Evolutionary conservation across 1,140 invertebrate species (phyloP).

Genomic region (Leptinotarsa texana): DNA sequence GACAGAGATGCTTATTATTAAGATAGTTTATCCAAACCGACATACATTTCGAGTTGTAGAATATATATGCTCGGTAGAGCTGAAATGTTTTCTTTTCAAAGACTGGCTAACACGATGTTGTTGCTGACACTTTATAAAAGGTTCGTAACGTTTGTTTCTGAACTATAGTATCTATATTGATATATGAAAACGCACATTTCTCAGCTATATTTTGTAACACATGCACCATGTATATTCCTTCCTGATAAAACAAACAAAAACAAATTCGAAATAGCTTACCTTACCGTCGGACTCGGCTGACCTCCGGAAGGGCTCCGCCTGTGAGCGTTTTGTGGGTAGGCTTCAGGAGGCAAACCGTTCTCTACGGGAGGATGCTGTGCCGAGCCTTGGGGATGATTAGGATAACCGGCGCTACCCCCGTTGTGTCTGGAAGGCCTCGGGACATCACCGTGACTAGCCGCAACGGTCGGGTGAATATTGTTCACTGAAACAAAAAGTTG

Average conservation of each 20-base stretch:
- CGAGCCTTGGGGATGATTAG: slow-evolving; percentile 53
- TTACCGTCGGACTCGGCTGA: slow-evolving; percentile 59
- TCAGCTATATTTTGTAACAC: no score
- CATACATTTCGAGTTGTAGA: no score
- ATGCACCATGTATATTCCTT: background rate
- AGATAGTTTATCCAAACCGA: no score
- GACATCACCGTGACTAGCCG: slow-evolving; percentile 55
- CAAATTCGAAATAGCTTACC: slow-evolving; percentile 50
- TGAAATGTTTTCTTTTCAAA: no score
- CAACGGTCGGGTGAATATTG: slow-evolving; percentile 60
- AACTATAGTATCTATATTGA: no score
- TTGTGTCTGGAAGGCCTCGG: slow-evolving; percentile 55
- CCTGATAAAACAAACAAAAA: background rate
- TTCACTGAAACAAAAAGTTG: slow-evolving; percentile 52
- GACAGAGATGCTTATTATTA: no score
- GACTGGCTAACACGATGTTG: no score
- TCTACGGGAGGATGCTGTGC: slow-evolving; percentile 52
- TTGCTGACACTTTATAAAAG: no score
- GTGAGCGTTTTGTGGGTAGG: slow-evolving; percentile 57
- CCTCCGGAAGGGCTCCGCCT: slow-evolving; percentile 53
- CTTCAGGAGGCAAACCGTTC: slow-evolving; percentile 60
- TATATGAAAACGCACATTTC: no score
- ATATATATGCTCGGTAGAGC: no score
- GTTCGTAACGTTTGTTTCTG: no score
- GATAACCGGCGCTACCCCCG: slow-evolving; percentile 56